Evolutionary conservation across 2,888 invertebrate genomes (phyloP), one percentile per base, ranked within the genome.

Genomic region (Pyrrhosoma nymphula): DNA sequence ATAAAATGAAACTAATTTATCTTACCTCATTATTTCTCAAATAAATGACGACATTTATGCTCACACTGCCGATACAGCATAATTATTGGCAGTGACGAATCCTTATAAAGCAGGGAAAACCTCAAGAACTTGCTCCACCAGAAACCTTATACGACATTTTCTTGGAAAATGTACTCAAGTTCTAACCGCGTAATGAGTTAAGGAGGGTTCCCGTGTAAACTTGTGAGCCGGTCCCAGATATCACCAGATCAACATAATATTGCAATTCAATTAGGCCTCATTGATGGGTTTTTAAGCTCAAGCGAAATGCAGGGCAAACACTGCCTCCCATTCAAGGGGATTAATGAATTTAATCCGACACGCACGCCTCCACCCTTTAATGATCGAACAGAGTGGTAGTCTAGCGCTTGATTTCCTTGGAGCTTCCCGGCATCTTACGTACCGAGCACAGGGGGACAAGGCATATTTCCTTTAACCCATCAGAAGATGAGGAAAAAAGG

Each of bases 311-410:
- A 82, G 16, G 14, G 82, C 30, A 82, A 82, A 82, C 82, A 82
- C 26, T 69, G 35, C 16, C 35, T 35, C 14, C 82, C 10, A 35
- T 82, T 82, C 82, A 1, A 82, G 18, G 82, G 82, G 30, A 82
- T 82, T 82, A 82, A 82, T 82, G 82, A 82, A 35, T 82, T 82
- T 82, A 35, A 82, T 82, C 82, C 82, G 30, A 82, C 35, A 35
- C 82, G 82, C 82, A 82, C 82, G 30, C 35, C 82, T 35, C 16
- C 35, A 82, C 82, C 35, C 82, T 82, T 82, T 35, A 82, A 82
- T 82, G 82, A 82, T 82, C 82, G n/a, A 35, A 30, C 82, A 14
- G 35, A 18, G 18, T 14, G 82, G 82, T 82, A 82, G 82, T 35
- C 35, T 82, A 82, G 82, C n/a, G 35, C 30, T 14, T 14, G 82